phyloP scores from a whole-genome alignment of 2,888 invertebrate genomes.

The Drosophila conformis region DNA sequence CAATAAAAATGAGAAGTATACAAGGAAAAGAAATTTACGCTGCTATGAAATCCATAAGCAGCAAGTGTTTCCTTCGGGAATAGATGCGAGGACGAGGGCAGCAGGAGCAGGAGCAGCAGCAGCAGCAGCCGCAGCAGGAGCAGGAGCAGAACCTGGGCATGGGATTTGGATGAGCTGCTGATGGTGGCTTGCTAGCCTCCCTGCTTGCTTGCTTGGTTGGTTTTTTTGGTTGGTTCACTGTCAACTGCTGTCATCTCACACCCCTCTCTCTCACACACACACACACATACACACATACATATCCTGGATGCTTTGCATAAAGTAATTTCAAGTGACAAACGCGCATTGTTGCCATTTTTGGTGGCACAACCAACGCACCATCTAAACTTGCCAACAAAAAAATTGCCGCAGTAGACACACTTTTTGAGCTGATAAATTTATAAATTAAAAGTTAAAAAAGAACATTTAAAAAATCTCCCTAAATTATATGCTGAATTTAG shows the following conservation, averaged over 20 bases:
- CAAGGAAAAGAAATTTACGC: conserved; percentile 37
- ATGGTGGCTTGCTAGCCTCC: conserved; percentile 19
- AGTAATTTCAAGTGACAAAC: conserved; percentile 68
- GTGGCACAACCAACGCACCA: conserved; percentile 28
- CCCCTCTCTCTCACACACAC: conserved; percentile 4
- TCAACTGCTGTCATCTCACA: conserved; percentile 45
- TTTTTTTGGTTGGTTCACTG: conserved; percentile 23
- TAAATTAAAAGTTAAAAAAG: background rate
- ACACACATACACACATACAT: conserved; percentile 5
- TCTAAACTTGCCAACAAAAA: background rate
- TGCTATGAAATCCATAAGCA: conserved; percentile 64
- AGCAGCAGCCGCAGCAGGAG: background rate
- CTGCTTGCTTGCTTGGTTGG: conserved; percentile 18
- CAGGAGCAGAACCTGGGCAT: conserved; percentile 6
- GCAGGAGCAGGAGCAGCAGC: background rate
- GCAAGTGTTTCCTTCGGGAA: conserved; percentile 63
- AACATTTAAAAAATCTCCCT: background rate
- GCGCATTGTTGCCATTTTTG: conserved; percentile 64
- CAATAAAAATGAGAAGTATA: conserved; percentile 2
- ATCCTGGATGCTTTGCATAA: conserved; percentile 57
- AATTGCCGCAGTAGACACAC: background rate
- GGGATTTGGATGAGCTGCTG: conserved; percentile 43
- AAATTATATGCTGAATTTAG: background rate
- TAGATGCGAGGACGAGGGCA: background rate
- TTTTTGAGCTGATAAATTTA: background rate